Conservation (phyloP, 1,140 invertebrate species). For the Hyposmocoma kahamanoa region DNA sequence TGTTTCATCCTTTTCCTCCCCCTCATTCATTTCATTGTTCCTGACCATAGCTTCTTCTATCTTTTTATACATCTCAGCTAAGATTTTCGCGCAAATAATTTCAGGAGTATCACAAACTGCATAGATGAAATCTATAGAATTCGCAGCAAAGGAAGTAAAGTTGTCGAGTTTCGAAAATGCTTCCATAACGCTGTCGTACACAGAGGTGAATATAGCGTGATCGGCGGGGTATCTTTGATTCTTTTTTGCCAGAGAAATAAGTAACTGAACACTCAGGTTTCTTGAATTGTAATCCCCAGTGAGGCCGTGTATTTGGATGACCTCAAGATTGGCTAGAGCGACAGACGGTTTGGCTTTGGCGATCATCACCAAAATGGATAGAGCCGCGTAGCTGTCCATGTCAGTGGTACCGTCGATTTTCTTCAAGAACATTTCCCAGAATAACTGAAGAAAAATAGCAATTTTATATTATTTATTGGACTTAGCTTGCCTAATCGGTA, state of each 20-base stretch:
- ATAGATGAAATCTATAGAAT: conserved; percentile 56
- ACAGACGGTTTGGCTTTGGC: conserved; percentile 73
- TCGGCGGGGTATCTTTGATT: conserved; percentile 53
- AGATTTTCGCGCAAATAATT: conserved; percentile 44
- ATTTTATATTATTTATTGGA: no score
- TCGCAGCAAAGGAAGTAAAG: conserved; percentile 53
- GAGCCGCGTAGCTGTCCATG: conserved; percentile 80
- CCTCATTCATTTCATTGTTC: conserved; percentile 48
- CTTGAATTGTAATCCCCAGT: conserved; percentile 57
- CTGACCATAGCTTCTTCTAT: conserved; percentile 65
- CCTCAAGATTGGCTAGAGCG: conserved; percentile 70
- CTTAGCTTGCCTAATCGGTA: no score
- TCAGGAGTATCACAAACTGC: conserved; percentile 65
- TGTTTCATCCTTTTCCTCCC: conserved; percentile 37
- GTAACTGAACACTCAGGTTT: conserved; percentile 48
- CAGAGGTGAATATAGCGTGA: conserved; percentile 42
- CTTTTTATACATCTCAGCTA: conserved; percentile 54
- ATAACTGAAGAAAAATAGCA: conserved; percentile 76
- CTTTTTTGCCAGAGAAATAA: conserved; percentile 50
- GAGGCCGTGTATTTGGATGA: conserved; percentile 71
- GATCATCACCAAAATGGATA: conserved; percentile 84
- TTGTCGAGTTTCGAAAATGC: conserved; percentile 50
- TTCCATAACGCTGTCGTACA: conserved; percentile 55
- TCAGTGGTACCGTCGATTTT: conserved; percentile 81
- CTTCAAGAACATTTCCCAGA: conserved; percentile 88